phyloP scores from a whole-genome alignment of 2,888 invertebrate species.

The Ernsta delagoae region DNA sequence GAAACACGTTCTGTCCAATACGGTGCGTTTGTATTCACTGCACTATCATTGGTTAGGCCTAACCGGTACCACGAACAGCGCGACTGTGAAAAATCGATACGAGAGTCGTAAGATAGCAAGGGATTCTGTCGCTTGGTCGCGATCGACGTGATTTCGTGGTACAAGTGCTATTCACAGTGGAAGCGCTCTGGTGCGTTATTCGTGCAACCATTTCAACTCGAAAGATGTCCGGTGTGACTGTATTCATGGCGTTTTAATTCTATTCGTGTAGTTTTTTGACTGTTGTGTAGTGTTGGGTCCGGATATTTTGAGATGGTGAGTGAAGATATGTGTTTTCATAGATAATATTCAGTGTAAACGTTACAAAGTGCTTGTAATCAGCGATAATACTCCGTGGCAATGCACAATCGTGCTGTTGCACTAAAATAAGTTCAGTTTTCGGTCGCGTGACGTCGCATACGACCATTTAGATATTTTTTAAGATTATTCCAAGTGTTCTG shows the following conservation, averaged over 20 bases:
- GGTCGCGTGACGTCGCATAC: conserved; percentile 45
- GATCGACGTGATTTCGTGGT: conserved; percentile 59
- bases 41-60: conserved; percentile 70
- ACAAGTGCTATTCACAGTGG: conserved; percentile 53
- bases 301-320: conserved; percentile 64
- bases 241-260: conserved; percentile 72
- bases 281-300: conserved; percentile 60
- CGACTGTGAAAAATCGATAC: conserved; percentile 64
- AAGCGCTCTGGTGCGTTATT: conserved; percentile 71
- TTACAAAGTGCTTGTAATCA: neutral
- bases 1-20: conserved; percentile 80
- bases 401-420: conserved; percentile 47
- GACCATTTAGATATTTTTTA: conserved; percentile 38
- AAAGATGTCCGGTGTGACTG: conserved; percentile 74
- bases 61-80: conserved; percentile 60
- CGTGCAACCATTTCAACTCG: conserved; percentile 76
- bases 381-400: conserved; percentile 12
- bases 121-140: conserved; percentile 49
- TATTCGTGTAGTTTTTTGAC: conserved; percentile 69
- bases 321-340: conserved; percentile 27
- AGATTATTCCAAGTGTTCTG: conserved; percentile 25
- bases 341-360: conserved; percentile 10
- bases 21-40: conserved; percentile 66
- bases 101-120: conserved; percentile 45
- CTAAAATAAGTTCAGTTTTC: conserved; percentile 53